These are phyloP conservation scores for Ophioninae sp. DNA, from an alignment of 2,888 invertebrate genomes.

Conservation along the genomic window DNA sequence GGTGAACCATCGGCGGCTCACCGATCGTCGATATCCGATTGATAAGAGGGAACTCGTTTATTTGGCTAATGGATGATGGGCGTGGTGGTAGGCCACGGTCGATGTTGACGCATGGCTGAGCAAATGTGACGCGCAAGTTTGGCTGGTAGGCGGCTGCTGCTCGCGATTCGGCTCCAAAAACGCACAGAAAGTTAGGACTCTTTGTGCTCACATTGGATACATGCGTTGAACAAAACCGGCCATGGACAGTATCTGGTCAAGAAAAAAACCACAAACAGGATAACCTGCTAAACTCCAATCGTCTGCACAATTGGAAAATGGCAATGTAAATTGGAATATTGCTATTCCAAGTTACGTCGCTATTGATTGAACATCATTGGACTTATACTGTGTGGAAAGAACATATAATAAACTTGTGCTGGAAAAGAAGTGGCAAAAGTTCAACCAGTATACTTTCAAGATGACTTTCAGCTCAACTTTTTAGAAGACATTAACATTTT, in stretches of 20 bases:
- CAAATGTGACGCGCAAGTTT: slow-evolving; percentile 60
- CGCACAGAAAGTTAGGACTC: slow-evolving; percentile 3
- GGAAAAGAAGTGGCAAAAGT: no score
- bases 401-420: no score
- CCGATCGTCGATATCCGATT: slow-evolving; percentile 68
- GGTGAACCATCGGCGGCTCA: slow-evolving; percentile 67
- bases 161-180: slow-evolving; percentile 19
- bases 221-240: slow-evolving; percentile 54
- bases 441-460: no score
- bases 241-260: slow-evolving; percentile 35
- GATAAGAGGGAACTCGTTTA: slow-evolving; percentile 67
- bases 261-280: neutral
- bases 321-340: no score
- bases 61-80: slow-evolving; percentile 31
- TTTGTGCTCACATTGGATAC: slow-evolving; percentile 2
- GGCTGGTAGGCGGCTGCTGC: slow-evolving; percentile 53
- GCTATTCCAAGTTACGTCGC: no score
- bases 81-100: slow-evolving; percentile 69
- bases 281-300: no score
- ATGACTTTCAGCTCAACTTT: no score
- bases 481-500: no score
- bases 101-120: slow-evolving; percentile 64
- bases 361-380: no score
- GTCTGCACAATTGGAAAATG: no score
- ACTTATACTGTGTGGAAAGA: no score